Conservation (phyloP, 2,797 vertebrate genomes). For the Lindbergichthys nudifrons region DNA sequence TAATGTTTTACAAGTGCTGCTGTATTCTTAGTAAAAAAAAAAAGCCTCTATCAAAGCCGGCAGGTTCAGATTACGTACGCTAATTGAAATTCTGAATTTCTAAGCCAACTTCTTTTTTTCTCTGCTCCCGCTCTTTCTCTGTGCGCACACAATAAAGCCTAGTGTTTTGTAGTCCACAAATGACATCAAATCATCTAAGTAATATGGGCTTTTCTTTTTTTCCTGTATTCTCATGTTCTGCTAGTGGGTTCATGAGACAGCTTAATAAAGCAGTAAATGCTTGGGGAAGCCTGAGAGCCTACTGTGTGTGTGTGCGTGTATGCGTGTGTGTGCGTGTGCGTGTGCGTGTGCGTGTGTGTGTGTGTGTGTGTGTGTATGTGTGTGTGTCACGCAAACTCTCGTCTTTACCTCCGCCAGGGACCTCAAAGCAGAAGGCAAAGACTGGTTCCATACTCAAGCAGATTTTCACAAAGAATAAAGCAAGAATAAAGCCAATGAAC, state of each 20-base stretch:
- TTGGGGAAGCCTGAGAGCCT: slow-evolving; percentile 73
- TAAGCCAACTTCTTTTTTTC: slow-evolving; percentile 76
- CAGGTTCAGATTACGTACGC: slow-evolving; percentile 86
- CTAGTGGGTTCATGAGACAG: slow-evolving; percentile 84
- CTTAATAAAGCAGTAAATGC: slow-evolving; percentile 86
- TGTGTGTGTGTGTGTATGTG: slow-evolving; percentile 9
- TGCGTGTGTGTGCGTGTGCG: slow-evolving; percentile 28
- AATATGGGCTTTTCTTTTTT: slow-evolving; percentile 81
- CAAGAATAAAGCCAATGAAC: slow-evolving; percentile 66
- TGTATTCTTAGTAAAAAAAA: slow-evolving; percentile 82
- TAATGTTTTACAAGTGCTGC: slow-evolving; percentile 88
- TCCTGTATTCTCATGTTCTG: slow-evolving; percentile 82
- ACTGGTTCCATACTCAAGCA: slow-evolving; percentile 62
- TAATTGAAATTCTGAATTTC: slow-evolving; percentile 88
- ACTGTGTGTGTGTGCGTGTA: slow-evolving; percentile 30
- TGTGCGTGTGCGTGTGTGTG: slow-evolving; percentile 9
- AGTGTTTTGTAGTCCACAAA: slow-evolving; percentile 81
- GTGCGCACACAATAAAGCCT: slow-evolving; percentile 79
- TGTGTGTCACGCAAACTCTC: slow-evolving; percentile 39
- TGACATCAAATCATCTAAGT: slow-evolving; percentile 85
- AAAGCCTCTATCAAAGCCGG: slow-evolving; percentile 83
- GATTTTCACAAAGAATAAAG: slow-evolving; percentile 72
- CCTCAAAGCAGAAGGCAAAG: slow-evolving; percentile 70
- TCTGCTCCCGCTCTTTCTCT: slow-evolving; percentile 63
- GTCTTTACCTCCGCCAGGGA: slow-evolving; percentile 72